A percentile compares a stretch with the other conserved stretches of the same genome.
These are phyloP conservation scores for Spea hammondii DNA, from an alignment of 2,797 vertebrate genomes.

Conservation along the genomic window DNA sequence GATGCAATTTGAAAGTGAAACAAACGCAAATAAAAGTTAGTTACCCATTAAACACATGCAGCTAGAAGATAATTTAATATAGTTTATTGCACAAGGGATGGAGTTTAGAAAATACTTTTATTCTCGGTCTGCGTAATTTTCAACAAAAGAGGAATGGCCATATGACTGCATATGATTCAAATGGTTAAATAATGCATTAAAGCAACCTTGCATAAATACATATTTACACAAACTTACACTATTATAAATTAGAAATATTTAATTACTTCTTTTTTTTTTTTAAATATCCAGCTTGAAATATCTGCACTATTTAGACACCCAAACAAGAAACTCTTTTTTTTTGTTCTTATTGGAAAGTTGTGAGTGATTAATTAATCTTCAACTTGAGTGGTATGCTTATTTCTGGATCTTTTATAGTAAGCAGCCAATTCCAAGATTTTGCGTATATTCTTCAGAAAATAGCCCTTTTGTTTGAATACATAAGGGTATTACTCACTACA, in stretches of 20 bases:
- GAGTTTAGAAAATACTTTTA: constrained; percentile 59
- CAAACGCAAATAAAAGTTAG: constrained; percentile 32
- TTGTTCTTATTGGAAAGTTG: constrained; percentile 63
- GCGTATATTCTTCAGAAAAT: constrained; percentile 53
- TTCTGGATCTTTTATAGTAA: constrained; percentile 58
- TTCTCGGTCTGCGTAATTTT: constrained; percentile 57
- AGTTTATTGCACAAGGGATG: constrained; percentile 58
- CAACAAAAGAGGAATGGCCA: constrained; percentile 61
- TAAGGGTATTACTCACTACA: constrained; percentile 53
- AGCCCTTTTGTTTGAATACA: constrained; percentile 56
- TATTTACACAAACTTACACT: constrained; percentile 60
- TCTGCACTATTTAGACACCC: constrained; percentile 64
- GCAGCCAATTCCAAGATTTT: constrained; percentile 58
- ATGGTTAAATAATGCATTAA: constrained; percentile 64
- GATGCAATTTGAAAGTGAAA: constrained; percentile 27
- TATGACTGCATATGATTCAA: constrained; percentile 57
- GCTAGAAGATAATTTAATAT: constrained; percentile 61
- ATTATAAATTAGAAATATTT: constrained; percentile 43
- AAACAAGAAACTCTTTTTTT: constrained; percentile 62
- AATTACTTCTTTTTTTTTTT: constrained; percentile 59
- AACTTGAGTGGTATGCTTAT: constrained; percentile 61
- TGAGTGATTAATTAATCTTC: constrained; percentile 65
- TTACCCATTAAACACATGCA: constrained; percentile 51
- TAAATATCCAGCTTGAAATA: constrained; percentile 63
- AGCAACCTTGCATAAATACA: constrained; percentile 60